Evolutionary conservation across 2,113 vertebrate species (phyloP).

Genomic region (Coreoperca whiteheadi): DNA sequence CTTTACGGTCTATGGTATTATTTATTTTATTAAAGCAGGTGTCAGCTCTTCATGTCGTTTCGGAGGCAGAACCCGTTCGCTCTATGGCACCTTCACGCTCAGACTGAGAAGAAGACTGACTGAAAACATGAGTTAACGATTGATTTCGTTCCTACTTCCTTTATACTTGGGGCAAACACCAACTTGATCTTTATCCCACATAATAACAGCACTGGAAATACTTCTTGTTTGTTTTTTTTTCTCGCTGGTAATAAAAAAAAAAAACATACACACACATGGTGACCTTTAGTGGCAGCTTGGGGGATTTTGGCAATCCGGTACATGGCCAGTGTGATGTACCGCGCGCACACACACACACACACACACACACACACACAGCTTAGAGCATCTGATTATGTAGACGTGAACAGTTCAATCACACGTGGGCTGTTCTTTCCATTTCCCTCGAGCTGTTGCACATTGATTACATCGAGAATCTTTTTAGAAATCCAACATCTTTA

Average conservation of each 20-base stretch:
- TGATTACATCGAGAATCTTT: conserved; percentile 78
- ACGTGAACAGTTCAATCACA: conserved; percentile 76
- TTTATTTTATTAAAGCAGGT: neutral
- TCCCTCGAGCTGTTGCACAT: conserved; percentile 78
- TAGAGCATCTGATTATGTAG: conserved; percentile 77
- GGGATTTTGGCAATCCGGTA: conserved; percentile 79
- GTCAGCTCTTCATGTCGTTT: conserved; percentile 16
- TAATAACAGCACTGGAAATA: conserved; percentile 68
- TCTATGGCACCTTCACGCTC: neutral
- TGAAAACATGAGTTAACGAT: conserved; percentile 51
- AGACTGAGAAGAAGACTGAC: conserved; percentile 13
- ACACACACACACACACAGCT: conserved; percentile 64
- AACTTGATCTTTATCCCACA: conserved; percentile 70
- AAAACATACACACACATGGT: conserved; percentile 56
- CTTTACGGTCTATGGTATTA: neutral
- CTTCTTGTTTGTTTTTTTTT: conserved; percentile 56
- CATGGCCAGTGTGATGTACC: conserved; percentile 69
- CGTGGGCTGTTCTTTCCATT: conserved; percentile 79
- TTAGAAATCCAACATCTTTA: conserved; percentile 78
- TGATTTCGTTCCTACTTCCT: conserved; percentile 58
- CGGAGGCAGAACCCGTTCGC: neutral
- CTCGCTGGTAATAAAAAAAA: conserved; percentile 39
- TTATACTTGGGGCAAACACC: conserved; percentile 67
- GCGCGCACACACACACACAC: conserved; percentile 34
- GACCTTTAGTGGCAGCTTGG: conserved; percentile 81